Conservation (phyloP, 2,797 vertebrate species). For the Lateolabrax maculatus region DNA sequence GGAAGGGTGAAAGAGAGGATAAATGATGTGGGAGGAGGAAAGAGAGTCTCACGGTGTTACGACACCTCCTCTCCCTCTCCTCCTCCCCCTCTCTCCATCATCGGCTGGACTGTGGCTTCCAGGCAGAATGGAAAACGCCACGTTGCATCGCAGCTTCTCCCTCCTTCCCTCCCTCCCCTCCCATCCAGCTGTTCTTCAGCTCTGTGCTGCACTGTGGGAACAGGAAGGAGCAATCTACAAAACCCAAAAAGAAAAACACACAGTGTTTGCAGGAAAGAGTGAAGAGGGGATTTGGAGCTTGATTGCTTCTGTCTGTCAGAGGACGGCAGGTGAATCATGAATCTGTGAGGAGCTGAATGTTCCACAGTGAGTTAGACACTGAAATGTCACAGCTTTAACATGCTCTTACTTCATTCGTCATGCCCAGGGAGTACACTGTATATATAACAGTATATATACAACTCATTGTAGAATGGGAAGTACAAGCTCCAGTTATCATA, state of each 20-base stretch:
- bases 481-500: no score
- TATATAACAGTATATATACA: no score
- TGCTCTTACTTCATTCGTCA: background rate
- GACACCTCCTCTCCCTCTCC: slow-evolving; percentile 47
- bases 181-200: slow-evolving; percentile 89
- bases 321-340: slow-evolving; percentile 43
- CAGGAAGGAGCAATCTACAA: slow-evolving; percentile 86
- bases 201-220: slow-evolving; percentile 68
- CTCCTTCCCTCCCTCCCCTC: slow-evolving; percentile 40
- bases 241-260: background rate
- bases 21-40: slow-evolving; percentile 46
- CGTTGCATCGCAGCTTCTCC: slow-evolving; percentile 77
- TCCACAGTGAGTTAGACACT: slow-evolving; percentile 24
- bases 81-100: slow-evolving; percentile 54
- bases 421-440: background rate
- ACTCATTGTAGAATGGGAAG: no score
- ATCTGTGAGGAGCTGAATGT: slow-evolving; percentile 33
- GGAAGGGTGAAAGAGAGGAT: slow-evolving; percentile 23
- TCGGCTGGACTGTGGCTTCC: slow-evolving; percentile 50
- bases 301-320: slow-evolving; percentile 51
- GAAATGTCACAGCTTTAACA: slow-evolving; percentile 1
- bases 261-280: background rate
- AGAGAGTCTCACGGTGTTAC: slow-evolving; percentile 47
- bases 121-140: slow-evolving; percentile 85
- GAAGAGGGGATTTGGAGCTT: background rate